These are phyloP conservation scores for Drosophila infuscata DNA, from an alignment of 2,888 invertebrate species.

Conservation along the genomic window DNA sequence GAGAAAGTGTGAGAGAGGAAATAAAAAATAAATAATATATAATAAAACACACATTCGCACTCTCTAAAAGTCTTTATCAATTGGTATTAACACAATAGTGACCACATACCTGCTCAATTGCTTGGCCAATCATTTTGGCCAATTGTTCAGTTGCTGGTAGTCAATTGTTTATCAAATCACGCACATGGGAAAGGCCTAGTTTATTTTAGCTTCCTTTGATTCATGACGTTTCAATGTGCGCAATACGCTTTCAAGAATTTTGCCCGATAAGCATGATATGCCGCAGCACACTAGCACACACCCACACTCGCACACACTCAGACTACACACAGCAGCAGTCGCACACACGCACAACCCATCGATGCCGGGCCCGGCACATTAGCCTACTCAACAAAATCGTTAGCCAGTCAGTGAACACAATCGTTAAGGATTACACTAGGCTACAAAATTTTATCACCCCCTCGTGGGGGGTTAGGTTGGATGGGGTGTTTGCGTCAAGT, in stretches of 20 bases:
- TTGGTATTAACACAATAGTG: neutral
- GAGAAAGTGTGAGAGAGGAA: neutral
- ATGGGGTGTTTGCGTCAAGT: constrained; percentile 6
- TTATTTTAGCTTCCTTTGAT: constrained; percentile 36
- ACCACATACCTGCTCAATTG: neutral
- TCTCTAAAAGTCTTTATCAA: neutral
- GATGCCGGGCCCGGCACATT: constrained; percentile 45
- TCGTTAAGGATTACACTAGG: constrained; percentile 75
- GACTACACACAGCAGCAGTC: neutral
- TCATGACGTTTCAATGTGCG: constrained; percentile 51
- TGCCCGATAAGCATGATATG: constrained; percentile 67
- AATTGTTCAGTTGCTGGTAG: constrained; percentile 6
- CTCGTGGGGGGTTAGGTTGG: neutral
- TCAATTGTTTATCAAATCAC: constrained; percentile 49
- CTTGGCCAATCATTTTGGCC: constrained; percentile 4
- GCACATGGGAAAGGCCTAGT: constrained; percentile 36
- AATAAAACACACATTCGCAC: neutral
- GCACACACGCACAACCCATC: constrained; percentile 15
- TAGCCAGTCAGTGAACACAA: constrained; percentile 77
- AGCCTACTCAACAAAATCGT: constrained; percentile 78
- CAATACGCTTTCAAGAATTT: constrained; percentile 60
- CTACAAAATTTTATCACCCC: constrained; percentile 77
- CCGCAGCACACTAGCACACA: constrained; percentile 6
- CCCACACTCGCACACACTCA: neutral
- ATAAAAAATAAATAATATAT: neutral